Base-by-base conservation (phyloP, 2,113 vertebrate genomes). In the Prionailurus bengalensis region DNA sequence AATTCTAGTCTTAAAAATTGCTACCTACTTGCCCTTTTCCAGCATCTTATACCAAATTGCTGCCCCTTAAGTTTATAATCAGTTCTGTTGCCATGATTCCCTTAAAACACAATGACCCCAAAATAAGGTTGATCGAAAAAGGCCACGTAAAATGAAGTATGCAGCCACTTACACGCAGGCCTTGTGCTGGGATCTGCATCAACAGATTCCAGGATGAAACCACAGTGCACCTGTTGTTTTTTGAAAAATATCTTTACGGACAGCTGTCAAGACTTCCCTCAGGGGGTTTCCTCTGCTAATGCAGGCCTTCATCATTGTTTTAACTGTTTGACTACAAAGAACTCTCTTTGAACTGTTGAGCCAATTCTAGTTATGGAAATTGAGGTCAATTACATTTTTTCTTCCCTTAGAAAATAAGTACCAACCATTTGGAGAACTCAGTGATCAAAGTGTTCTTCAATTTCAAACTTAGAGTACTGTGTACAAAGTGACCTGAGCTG, bases 1-100 rank as follows among this genome's bases (percentile, higher is more conserved):
- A 45, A 53, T 82, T 97, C 92, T 97, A 86, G n/a, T 92, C 95
- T 98, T 89, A 94, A 65, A 98, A 95, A 27, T 94, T 84, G 29
- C 25, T 94, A 15, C 79, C 65, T 94, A 36, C 76, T 96, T 97
- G 39, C 15, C 15, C 36, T 65, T 96, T 94, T 85, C 91, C 6
- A 92, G 4, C 78, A 68, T 84, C 51, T 58, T 95, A n/a, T 63
- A 93, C 29, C 74, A 97, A 78, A 92, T 48, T 91, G 17, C 78
- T 96, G 31, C 25, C 58, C n/a, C 97, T 82, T 76, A 90, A n/a
- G 23, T 66, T 96, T 80, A 84, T 92, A 83, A 73, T 45, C 85
- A 92, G 10, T 76, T 82, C 27, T 85, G 53, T 94, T 92, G 66
- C 89, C 58, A 45, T 68, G 36, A 68, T 71, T 71, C 45, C 33